Conservation (phyloP, 2,797 vertebrate species). For the Enteromius anoplus region DNA sequence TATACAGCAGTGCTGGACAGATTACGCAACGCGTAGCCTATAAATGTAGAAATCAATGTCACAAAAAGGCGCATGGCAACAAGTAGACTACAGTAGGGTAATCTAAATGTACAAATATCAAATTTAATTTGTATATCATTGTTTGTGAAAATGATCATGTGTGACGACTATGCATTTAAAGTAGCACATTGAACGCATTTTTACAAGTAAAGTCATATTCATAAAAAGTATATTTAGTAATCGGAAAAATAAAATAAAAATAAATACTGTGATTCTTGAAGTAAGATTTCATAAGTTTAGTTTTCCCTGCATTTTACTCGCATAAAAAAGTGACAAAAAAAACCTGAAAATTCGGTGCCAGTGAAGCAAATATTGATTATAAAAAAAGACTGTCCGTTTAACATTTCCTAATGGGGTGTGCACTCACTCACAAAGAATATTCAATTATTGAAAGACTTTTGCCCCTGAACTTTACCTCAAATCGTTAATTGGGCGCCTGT, state of each 20-base stretch:
- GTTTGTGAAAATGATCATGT: background rate
- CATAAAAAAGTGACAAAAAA: background rate
- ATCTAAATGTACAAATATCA: background rate
- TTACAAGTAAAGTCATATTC: background rate
- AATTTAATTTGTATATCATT: background rate
- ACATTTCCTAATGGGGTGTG: conserved; percentile 32
- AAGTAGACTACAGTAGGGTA: background rate
- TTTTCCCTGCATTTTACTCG: background rate
- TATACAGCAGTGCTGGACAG: background rate
- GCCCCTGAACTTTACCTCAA: conserved; percentile 85
- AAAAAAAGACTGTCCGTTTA: conserved; percentile 9
- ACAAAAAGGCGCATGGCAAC: background rate
- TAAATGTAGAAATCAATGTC: background rate
- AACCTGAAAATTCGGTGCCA: background rate
- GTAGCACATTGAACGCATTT: background rate
- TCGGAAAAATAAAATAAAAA: background rate
- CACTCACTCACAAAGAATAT: conserved; percentile 72
- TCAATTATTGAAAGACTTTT: conserved; percentile 84
- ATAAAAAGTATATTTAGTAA: background rate
- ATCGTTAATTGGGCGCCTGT: conserved; percentile 90
- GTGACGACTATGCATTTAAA: background rate
- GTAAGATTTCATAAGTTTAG: background rate
- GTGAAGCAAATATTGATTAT: conserved; percentile 18
- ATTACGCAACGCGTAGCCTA: background rate
- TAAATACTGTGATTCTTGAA: background rate